Base-by-base conservation (phyloP, 2,888 invertebrate genomes). In the Iphiclides podalirius region DNA sequence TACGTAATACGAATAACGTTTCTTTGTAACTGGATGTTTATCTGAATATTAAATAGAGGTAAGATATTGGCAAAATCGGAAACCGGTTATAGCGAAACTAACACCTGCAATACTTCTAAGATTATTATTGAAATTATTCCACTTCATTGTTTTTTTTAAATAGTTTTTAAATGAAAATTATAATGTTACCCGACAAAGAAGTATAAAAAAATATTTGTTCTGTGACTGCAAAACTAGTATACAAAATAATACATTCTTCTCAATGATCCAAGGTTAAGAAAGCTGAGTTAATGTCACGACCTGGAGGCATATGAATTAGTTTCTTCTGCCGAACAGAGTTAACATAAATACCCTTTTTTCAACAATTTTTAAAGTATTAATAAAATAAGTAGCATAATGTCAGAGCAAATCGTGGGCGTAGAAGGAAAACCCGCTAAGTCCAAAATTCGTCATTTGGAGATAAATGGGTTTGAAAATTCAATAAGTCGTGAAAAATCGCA, bases 51-150 rank as follows among this genome's bases (percentile, higher is more conserved):
- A 39, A 41, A 47, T 33, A 46, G 52, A 58, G 20, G 6, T 20
- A 52, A 52, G 39, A 47, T 54, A 54, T 47, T 51, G 40, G 44
- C 43, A 46, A 58, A 53, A n/a, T n/a, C 47, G 36, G 23, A 45
- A 42, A 52, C 49, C 39, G 9, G 35, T 34, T 53, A 17, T 40
- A 37, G 20, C 35, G 20, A 47, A 33, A 37, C 39, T 47, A 67
- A 72, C 75, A 79, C 73, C 75, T 79, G 77, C 72, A 75, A 59
- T 63, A 69, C n/a, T n/a, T n/a, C n/a, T 67, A 47, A 66, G n/a
- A n/a, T n/a, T n/a, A n/a, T n/a, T 55, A 66, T 59, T 59, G 53
- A 57, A 57, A 64, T 64, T 63, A 64, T 64, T 63, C 26, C 26
- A 26, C 6, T 8, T 66, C 60, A 69, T 69, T 66, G 62, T 60